A percentile compares a stretch with the other conserved stretches of the same genome.
These are phyloP conservation scores for Urocynchramus pylzowi DNA, from an alignment of 2,113 vertebrate genomes.

Conservation along the genomic window DNA sequence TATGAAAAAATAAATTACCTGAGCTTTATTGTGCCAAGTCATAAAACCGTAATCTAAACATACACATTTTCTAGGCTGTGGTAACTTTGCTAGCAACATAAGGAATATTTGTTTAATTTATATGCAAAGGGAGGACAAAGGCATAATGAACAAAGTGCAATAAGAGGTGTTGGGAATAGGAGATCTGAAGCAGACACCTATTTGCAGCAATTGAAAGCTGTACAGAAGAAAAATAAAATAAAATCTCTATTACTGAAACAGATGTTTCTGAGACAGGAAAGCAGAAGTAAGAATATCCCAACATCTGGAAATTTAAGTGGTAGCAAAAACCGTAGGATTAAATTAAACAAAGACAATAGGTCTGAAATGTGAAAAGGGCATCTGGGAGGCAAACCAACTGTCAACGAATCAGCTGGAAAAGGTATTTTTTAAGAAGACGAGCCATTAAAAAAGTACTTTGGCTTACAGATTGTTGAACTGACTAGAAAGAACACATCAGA, in stretches of 20 bases:
- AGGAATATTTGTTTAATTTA: slow-evolving; percentile 15
- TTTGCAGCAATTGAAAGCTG: neutral
- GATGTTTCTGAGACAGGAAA: neutral
- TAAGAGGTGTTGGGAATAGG: neutral
- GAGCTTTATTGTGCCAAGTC: neutral
- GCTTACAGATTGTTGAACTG: neutral
- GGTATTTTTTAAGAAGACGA: neutral
- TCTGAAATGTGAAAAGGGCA: neutral
- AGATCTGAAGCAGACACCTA: neutral
- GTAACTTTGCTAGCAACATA: neutral
- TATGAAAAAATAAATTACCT: neutral
- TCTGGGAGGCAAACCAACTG: neutral
- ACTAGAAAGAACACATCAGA: neutral
- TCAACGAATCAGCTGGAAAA: neutral
- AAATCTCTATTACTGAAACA: slow-evolving; percentile 29
- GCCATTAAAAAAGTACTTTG: neutral
- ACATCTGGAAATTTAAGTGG: slow-evolving; percentile 19
- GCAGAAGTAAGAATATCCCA: neutral
- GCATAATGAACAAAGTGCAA: neutral
- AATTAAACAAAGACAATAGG: slow-evolving; percentile 9
- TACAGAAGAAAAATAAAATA: slow-evolving; percentile 21
- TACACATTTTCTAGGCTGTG: neutral
- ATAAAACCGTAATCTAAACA: neutral
- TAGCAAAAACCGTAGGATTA: neutral
- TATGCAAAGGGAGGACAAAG: neutral